Base-by-base conservation (phyloP, 1,140 invertebrate species). In the Venustaconcha ellipsiformis region DNA sequence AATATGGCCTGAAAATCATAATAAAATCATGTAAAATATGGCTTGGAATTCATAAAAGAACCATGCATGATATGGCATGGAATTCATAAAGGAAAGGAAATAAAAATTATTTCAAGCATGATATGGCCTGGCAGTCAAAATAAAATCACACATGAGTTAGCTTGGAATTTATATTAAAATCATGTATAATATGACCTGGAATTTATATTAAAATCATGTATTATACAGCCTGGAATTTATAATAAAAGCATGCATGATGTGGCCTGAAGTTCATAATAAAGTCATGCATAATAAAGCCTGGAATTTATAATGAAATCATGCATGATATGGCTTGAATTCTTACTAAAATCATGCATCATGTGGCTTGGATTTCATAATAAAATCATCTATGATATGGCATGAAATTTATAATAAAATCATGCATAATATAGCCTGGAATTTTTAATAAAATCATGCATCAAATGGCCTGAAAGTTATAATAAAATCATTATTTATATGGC, bases 71-170 rank as follows among this genome's bases (percentile, higher is more conserved):
- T 26, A 26, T 26, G 26, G 26, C 26, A 1, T 26, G 26, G n/a
- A n/a, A n/a, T n/a, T n/a, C n/a, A n/a, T n/a, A n/a, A n/a, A n/a
- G n/a, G n/a, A n/a, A 1, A 1, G 26, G 26, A 26, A 26, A 1
- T 26, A 1, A 26, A 1, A 26, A 30, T 66, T 48, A 64, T 3
- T 3, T 60, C 59, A 60, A 3, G 2, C 0, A 2, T n/a, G 1
- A 6, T 60, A 23, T 60, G 4, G 6, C 4, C 86, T 88, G 65
- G 14, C 64, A 72, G 20, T 69, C 65, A 72, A 20, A 26, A 30
- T 37, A 66, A 64, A n/a, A 18, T 60, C 59, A 60, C 5, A 3
- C 12, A n/a, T n/a, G 1, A 6, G 4, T 5, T 5, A 4, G 6
- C 4, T 3, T n/a, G 59, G 20, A 18, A 60, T 60, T 60, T 13